phyloP scores from a whole-genome alignment of 2,797 vertebrate species.

The Psittacula echo region DNA sequence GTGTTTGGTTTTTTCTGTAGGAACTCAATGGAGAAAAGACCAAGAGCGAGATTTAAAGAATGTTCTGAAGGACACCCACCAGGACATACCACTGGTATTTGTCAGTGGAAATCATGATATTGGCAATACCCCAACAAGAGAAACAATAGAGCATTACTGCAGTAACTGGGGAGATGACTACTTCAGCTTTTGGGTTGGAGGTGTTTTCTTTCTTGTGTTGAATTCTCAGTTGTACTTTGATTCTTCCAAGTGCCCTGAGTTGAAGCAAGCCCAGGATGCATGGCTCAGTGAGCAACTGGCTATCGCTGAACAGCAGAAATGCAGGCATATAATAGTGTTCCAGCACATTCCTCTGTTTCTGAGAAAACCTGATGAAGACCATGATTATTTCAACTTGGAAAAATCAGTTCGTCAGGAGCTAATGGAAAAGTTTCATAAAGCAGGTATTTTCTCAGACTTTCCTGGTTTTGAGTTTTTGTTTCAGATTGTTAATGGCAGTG shows the following conservation, averaged over 20 bases:
- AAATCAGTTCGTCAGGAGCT: conserved; percentile 81
- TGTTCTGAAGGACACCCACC: conserved; percentile 78
- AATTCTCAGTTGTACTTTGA: conserved; percentile 94
- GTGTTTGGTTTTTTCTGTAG: conserved; percentile 70
- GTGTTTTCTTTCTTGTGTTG: conserved; percentile 92
- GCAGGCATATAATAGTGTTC: conserved; percentile 88
- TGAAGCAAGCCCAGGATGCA: conserved; percentile 87
- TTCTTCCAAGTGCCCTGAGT: conserved; percentile 83
- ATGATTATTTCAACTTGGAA: conserved; percentile 93
- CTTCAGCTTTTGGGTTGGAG: conserved; percentile 96
- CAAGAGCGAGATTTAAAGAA: conserved; percentile 90
- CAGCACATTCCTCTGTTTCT: conserved; percentile 96
- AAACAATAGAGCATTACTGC: conserved; percentile 85
- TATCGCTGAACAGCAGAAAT: conserved; percentile 69
- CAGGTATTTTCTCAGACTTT: conserved; percentile 79
- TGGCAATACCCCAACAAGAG: conserved; percentile 88
- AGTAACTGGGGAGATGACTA: conserved; percentile 93
- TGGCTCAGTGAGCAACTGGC: conserved; percentile 91
- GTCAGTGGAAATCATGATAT: conserved; percentile 97
- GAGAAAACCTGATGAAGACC: conserved; percentile 84
- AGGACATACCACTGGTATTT: conserved; percentile 89
- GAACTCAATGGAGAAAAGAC: conserved; percentile 81
- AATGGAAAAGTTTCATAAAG: conserved; percentile 83
- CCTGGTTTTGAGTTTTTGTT: neutral
- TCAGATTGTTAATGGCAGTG: neutral